Evolutionary conservation across 2,113 vertebrate species (phyloP), one percentile per base, ranked within the genome.

Genomic region (Morone saxatilis): DNA sequence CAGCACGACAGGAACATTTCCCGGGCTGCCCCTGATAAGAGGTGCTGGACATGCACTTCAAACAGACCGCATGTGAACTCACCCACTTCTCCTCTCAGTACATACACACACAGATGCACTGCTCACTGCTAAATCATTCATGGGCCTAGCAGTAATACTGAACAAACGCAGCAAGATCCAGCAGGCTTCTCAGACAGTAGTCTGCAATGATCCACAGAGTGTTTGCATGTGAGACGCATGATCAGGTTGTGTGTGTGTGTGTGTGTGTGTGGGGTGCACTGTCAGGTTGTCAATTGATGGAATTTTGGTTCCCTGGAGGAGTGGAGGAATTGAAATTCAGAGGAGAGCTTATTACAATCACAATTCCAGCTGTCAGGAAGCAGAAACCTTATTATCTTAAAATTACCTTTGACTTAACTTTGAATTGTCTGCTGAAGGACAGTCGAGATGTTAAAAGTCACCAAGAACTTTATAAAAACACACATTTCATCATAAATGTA

Each of bases 1-100:
- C 97, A 98, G 91, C 98, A 99, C 9, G 97, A 99, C 91, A 94
- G 97, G 68, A 99, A 99, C 91, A 97, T 99, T 83, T 97, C 97
- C 91, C 95, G 98, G 78, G 98, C 98, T 65, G 97, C 97, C 69
- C 98, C 98, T 62, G 98, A 99, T 93, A 99, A 98, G 94, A 98
- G 98, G 98, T 98, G 85, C 83, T 63, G 89, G 71, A 87, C 87
- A 65, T 77, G 60, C 84, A 83, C 79, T 89, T 87, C 79, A 81
- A 83, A 90, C 66, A 66, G 61, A 40, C 48, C 16, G 9, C 72
- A 80, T 70, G 76, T 47, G 80, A 85, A 81, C 75, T 71, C 53
- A 45, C 11, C 48, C 51, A 22, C 45, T 67, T 47, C 45, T 7
- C n/a, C 13, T 81, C 43, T n/a, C 7, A 6, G 0, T 9, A 40